Evolutionary conservation across 2,797 vertebrate genomes (phyloP).

Genomic region (Pristis pectinata): DNA sequence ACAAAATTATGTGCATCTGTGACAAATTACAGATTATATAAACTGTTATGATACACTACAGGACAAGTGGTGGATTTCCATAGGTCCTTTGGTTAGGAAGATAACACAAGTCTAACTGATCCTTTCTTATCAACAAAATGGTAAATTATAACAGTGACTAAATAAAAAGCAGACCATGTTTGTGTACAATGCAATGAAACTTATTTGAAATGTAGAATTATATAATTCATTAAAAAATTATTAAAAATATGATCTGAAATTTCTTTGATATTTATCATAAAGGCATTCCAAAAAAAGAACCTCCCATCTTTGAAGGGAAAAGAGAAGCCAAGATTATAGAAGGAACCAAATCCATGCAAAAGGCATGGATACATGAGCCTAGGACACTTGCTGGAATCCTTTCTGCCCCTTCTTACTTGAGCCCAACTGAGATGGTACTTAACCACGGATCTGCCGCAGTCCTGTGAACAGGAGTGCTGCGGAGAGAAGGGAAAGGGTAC

Average conservation of each 20-base stretch:
- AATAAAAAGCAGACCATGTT: neutral
- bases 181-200: neutral
- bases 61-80: neutral
- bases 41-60: neutral
- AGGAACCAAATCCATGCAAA: neutral
- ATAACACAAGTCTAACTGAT: neutral
- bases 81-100: neutral
- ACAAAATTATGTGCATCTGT: neutral
- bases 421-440: constrained; percentile 44
- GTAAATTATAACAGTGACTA: neutral
- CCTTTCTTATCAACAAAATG: neutral
- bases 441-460: constrained; percentile 85
- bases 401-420: constrained; percentile 37
- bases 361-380: neutral
- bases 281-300: constrained; percentile 30
- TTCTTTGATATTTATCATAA: neutral
- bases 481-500: constrained; percentile 68
- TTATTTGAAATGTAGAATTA: neutral
- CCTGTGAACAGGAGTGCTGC: constrained; percentile 72
- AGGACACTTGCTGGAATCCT: constrained; percentile 27
- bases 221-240: neutral
- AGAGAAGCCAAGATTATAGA: neutral
- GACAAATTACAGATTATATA: neutral
- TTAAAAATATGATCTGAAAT: neutral
- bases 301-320: constrained; percentile 15